phyloP scores from a whole-genome alignment of 2,113 vertebrate genomes.

The Leuciscus idus region DNA sequence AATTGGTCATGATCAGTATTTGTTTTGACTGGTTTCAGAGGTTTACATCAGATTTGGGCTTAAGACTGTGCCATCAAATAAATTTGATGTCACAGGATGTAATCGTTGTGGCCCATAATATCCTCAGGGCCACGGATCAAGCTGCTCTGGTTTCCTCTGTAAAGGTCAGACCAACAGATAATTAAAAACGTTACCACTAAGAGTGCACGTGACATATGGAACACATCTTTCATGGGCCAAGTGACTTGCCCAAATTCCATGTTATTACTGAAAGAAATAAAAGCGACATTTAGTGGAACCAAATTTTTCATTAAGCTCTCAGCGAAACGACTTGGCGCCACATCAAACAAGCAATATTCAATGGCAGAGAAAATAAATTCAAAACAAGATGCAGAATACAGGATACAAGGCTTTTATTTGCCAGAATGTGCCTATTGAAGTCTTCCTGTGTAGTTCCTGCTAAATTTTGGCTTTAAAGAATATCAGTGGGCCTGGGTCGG shows the following conservation, averaged over 20 bases:
- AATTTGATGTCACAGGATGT: constrained; percentile 14
- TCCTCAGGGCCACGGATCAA: constrained; percentile 44
- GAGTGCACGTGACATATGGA: constrained; percentile 49
- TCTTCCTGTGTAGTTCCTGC: background rate
- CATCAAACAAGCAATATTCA: constrained; percentile 44
- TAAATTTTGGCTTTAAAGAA: background rate
- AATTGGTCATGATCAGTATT: background rate
- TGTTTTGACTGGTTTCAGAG: background rate
- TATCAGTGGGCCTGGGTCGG: background rate
- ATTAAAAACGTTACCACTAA: constrained; percentile 46
- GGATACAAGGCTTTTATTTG: background rate
- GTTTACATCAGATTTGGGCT: background rate
- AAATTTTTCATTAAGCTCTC: constrained; percentile 46
- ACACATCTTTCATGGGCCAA: constrained; percentile 44
- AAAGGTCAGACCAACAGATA: constrained; percentile 38
- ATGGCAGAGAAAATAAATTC: constrained; percentile 30
- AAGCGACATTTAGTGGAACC: constrained; percentile 35
- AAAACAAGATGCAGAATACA: background rate
- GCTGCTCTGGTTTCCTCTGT: constrained; percentile 21
- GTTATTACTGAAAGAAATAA: constrained; percentile 48
- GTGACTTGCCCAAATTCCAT: background rate
- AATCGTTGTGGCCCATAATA: background rate
- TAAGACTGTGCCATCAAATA: background rate
- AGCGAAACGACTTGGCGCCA: constrained; percentile 38
- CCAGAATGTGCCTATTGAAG: background rate